phyloP scores from a whole-genome alignment of 1,140 invertebrate species.

The Diachasma alloeum region DNA sequence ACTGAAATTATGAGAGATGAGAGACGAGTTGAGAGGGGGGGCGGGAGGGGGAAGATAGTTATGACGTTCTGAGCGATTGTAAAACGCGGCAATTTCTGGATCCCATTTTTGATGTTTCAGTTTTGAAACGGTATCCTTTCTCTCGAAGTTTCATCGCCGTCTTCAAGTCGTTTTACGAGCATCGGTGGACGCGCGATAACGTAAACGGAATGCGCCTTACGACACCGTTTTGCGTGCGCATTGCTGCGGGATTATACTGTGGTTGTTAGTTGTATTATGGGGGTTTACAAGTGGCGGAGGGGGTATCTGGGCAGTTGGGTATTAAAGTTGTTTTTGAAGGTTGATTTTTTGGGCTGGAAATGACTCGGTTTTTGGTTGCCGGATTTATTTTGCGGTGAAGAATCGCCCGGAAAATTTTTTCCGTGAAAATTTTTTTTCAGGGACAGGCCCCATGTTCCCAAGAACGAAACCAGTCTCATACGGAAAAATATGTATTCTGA shows the following conservation, averaged over 20 bases:
- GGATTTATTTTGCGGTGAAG: too few relatives aligned
- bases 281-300: slow-evolving; percentile 21
- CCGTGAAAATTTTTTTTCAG: too few relatives aligned
- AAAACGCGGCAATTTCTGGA: not conserved
- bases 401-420: too few relatives aligned
- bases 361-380: too few relatives aligned
- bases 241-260: slow-evolving; percentile 18
- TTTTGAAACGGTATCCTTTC: not conserved
- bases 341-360: slow-evolving; percentile 37
- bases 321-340: too few relatives aligned
- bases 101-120: not conserved
- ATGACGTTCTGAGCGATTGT: too few relatives aligned
- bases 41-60: too few relatives aligned
- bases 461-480: too few relatives aligned
- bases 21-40: not conserved
- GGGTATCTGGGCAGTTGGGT: slow-evolving; percentile 19
- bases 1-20: slow-evolving; percentile 13
- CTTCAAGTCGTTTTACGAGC: slow-evolving; percentile 21
- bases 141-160: not conserved
- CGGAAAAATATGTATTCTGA: too few relatives aligned
- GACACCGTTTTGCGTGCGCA: slow-evolving; percentile 31
- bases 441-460: too few relatives aligned
- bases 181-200: slow-evolving; percentile 42
- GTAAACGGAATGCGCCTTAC: slow-evolving; percentile 41
- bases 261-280: not conserved